Conservation (phyloP, 2,888 invertebrate species). For the Flexamia atlantica region DNA sequence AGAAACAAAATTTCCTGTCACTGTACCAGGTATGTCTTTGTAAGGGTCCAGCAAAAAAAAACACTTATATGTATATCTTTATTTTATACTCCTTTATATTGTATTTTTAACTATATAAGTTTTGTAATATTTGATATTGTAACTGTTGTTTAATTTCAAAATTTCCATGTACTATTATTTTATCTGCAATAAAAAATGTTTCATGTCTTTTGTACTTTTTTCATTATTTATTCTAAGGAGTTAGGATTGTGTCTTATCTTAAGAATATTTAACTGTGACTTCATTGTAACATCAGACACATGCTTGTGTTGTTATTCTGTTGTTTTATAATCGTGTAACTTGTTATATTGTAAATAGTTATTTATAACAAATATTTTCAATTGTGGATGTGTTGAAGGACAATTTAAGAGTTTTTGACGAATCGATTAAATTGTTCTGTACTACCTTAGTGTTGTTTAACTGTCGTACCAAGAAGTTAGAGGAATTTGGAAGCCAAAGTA, state of each 20-base stretch:
- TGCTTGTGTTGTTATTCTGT: no score
- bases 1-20: not conserved
- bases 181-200: conserved; percentile 13
- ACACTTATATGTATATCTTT: not conserved
- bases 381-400: conserved; percentile 2
- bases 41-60: not conserved
- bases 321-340: not conserved
- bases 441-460: not conserved
- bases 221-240: not conserved
- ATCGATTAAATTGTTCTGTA: not conserved
- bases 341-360: conserved; percentile 9
- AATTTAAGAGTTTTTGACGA: not conserved
- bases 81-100: not conserved
- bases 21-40: not conserved
- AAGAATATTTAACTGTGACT: conserved; percentile 1
- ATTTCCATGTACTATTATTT: not conserved
- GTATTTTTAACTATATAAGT: not conserved
- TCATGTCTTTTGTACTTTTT: not conserved
- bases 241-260: not conserved
- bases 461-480: no score
- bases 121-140: not conserved
- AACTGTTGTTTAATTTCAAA: conserved; percentile 7
- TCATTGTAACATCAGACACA: not conserved
- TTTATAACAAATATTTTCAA: not conserved
- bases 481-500: no score